Base-by-base conservation (phyloP, 2,113 vertebrate species). In the Notiomystis cincta region DNA sequence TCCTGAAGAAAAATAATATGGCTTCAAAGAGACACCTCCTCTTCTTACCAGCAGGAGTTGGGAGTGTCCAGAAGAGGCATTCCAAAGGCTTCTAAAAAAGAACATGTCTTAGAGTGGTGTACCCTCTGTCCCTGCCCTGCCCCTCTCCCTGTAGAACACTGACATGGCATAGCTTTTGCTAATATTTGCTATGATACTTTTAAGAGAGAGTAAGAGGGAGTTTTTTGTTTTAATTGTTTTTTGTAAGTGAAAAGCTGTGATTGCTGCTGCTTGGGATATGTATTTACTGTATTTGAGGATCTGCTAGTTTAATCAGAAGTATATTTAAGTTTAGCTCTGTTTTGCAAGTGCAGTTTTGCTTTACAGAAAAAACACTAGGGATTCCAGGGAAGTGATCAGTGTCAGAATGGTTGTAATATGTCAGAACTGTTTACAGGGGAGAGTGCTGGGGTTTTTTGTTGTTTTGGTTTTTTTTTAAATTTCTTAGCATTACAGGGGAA, bases 111-210 rank as follows among this genome's bases (percentile, higher is more conserved):
- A 9, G 16, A 70, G 45, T 35, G 31, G 13, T 64, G 13, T 6
- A 21, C 7, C 5, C 2, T 44, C 8, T 30, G 50, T 35, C 27
- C 19, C 73, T 4, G 4, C 28, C 18, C 18, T 50, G 13, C 7
- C 28, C 15, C 20, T 6, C n/a, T 14, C 10, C 4, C 19, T 0
- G 0, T 31, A 65, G 12, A 71, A 15, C 23, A 56, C 10, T 73
- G 47, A 47, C 4, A 13, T 77, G 30, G 9, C 10, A 38, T 31
- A 25, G 2, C 11, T 92, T 80, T 70, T 66, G 15, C 15, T 67
- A 42, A 50, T 75, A 54, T 64, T 71, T 71, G 6, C 56, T 67
- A 2, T 15, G 37, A 14, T 64, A 19, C 7, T 37, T 92, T 42
- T n/a, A 51, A 86, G 44, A 35, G 16, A 8, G 15, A 27, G 9